phyloP scores from a whole-genome alignment of 2,113 vertebrate species.

The Hypocryptadius cinnamomeus region DNA sequence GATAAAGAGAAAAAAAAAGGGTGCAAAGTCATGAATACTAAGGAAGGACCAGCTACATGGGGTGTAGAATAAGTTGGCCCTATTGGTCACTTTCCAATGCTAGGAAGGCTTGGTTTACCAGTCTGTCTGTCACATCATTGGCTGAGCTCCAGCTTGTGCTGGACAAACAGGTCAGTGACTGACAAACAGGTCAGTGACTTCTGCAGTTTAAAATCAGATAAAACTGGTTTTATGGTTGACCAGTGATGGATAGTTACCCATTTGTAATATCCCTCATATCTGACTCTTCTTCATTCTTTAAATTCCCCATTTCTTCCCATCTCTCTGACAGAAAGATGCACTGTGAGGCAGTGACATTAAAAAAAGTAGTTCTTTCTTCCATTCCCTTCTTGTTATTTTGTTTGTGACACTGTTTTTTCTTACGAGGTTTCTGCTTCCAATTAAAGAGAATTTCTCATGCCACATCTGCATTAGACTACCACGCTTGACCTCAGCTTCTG shows the following conservation, averaged over 20 bases:
- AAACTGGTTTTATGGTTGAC: background rate
- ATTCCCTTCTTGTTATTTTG: background rate
- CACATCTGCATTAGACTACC: background rate
- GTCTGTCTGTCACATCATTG: background rate
- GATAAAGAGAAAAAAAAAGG: background rate
- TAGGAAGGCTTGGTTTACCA: background rate
- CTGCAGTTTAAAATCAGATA: background rate
- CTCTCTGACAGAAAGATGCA: background rate
- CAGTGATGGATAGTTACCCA: background rate
- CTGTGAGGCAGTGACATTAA: background rate
- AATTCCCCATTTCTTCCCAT: background rate
- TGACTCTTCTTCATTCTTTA: background rate
- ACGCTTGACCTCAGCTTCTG: background rate
- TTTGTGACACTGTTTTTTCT: background rate
- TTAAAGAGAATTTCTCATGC: background rate
- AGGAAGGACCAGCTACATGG: background rate
- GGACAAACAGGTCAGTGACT: background rate
- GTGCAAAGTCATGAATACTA: background rate
- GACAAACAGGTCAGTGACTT: background rate
- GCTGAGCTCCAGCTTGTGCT: background rate
- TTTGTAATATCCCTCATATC: background rate
- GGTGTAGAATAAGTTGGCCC: background rate
- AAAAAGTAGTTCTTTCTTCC: background rate
- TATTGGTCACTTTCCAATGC: background rate
- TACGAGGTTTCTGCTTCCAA: background rate